Base-by-base conservation (phyloP, 1,140 invertebrate species). In the Contarinia nasturtii region DNA sequence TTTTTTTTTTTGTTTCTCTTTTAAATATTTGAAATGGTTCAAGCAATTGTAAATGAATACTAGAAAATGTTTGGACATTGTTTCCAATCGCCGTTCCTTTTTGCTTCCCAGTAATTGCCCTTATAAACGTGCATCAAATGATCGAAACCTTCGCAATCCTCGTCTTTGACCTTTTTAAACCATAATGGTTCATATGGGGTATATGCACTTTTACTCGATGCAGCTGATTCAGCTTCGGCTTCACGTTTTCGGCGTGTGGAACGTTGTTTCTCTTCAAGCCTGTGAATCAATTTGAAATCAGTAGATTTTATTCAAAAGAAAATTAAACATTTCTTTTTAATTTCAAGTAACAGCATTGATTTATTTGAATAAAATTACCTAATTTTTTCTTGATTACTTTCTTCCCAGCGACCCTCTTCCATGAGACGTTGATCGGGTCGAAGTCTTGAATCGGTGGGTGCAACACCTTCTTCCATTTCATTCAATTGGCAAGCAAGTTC, bases 361-460 rank as follows among this genome's bases (percentile, higher is more conserved):
- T 27, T 27, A 27, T 27, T 3, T 27, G 10, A 27, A 10, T 27
- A 10, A 18, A n/a, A n/a, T n/a, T 37, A 55, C 7, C 61, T 59
- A 44, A 64, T 18, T 45, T 99, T 98, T 57, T 88, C 80, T 14
- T 73, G 64, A 68, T 98, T 99, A 27, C 94, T 94, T 55, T 93
- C 89, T 55, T 98, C 91, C 93, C 94, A 98, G 15, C 71, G 58
- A 7, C 90, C 92, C 48, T 92, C 75, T 66, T 99, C 96, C 94
- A 99, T 98, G 40, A 96, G 73, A 42, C 92, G 76, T 68, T 98
- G 93, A 75, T 98, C 94, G 40, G 94, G 93, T 49, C 94, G 74
- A 18, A 75, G 64, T n/a, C 95, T 76, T 15, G 83, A 85, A 72
- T 99, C 96, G 0, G 95, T 98, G 14, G 94, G 93, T 22, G 93